Base-by-base conservation (phyloP, 2,797 vertebrate genomes). In the Tinamus major region DNA sequence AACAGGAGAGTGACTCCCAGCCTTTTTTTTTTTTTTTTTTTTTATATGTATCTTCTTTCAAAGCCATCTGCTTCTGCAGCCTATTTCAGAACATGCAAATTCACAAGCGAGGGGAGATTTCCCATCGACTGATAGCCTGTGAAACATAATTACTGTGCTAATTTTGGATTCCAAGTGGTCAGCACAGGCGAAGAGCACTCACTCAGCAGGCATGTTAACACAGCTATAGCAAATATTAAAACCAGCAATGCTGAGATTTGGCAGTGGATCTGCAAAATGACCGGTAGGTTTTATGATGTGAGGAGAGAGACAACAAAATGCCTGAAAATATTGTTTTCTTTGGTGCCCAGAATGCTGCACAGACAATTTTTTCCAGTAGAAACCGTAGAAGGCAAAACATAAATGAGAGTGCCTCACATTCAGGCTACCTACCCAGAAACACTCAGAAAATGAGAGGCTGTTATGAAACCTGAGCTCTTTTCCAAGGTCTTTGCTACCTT, bases 121-220 rank as follows among this genome's bases (percentile, higher is more conserved):
- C 88, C 85, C 89, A 85, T 95, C 58, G 53, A 80, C 91, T 95
- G 90, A 92, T 96, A 94, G 95, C 91, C 95, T 93, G 94, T 96
- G 90, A 96, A 97, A 96, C 95, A 96, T 92, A 97, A 97, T 97
- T 96, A 95, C 89, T 58, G 92, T 89, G 95, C 95, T 97, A 97
- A 97, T 97, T 97, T 96, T 94, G 94, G 91, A 97, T 97, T 97
- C 87, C 84, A 72, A 95, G 91, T 10, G 95, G 92, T 97, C 96
- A 93, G 81, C 91, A 76, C 56, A 9, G 93, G 89, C 95, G 91
- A 87, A 91, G 92, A 95, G 82, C 55, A 71, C 72, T 91, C 33
- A 1, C 81, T 95, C 90, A 80, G 82, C 92, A 94, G 88, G 90
- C 86, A n/a, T 20, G 13, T 58, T 89, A 91, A 67, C 79, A 65